Evolutionary conservation across 2,113 vertebrate species (phyloP).

Genomic region (Scomber japonicus): DNA sequence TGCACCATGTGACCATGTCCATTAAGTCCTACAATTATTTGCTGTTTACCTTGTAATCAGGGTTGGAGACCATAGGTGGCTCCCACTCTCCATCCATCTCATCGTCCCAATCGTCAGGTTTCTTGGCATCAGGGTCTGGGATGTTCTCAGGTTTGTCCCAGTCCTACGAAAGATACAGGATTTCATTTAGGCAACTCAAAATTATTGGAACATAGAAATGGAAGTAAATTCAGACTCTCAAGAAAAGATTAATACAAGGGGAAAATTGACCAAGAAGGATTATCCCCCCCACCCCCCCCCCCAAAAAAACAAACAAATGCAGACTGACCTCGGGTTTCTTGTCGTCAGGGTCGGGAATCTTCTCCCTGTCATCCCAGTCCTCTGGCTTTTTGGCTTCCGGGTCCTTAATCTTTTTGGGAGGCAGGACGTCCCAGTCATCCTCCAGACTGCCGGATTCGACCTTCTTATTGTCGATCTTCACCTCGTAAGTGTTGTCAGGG

Average conservation of each 20-base stretch:
- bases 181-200: neutral
- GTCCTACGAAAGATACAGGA: conserved; percentile 74
- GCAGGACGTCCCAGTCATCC: conserved; percentile 90
- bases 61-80: conserved; percentile 87
- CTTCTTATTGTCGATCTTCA: conserved; percentile 91
- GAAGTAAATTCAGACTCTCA: neutral
- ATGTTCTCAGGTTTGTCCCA: conserved; percentile 90
- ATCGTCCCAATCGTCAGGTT: conserved; percentile 89
- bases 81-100: conserved; percentile 92
- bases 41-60: conserved; percentile 86
- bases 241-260: neutral
- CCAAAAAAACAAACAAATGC: neutral
- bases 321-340: conserved; percentile 87
- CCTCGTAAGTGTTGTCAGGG: conserved; percentile 90
- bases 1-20: neutral
- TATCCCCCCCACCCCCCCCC: no score
- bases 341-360: conserved; percentile 88
- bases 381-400: conserved; percentile 87
- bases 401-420: conserved; percentile 88
- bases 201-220: neutral
- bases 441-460: conserved; percentile 87
- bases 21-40: neutral
- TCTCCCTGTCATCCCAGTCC: conserved; percentile 89
- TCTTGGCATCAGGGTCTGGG: conserved; percentile 89
- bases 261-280: neutral